These are phyloP conservation scores for Pteropus alecto DNA, from an alignment of 2,113 vertebrate genomes.

Conservation along the genomic window DNA sequence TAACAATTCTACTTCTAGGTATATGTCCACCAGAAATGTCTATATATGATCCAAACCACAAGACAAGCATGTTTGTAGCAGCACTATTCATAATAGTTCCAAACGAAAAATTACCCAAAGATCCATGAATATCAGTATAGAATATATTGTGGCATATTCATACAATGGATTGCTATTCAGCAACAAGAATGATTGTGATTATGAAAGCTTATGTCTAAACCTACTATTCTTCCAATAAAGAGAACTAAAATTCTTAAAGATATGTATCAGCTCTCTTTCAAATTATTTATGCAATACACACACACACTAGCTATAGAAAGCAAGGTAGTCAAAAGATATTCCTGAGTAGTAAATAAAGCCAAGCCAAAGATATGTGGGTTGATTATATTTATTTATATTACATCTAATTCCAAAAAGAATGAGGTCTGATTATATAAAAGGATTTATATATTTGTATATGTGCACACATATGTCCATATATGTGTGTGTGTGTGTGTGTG, in stretches of 20 bases:
- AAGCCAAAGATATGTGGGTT: background rate
- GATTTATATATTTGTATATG: background rate
- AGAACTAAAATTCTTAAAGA: background rate
- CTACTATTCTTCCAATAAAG: background rate
- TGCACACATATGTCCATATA: too few species aligned
- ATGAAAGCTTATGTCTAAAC: background rate
- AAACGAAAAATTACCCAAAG: background rate
- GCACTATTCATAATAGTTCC: background rate
- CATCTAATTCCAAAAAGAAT: background rate
- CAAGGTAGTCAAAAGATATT: background rate
- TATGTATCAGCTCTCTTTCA: background rate
- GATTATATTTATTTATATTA: background rate
- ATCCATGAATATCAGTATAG: background rate
- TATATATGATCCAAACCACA: background rate
- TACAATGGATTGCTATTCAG: background rate
- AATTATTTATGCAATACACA: background rate
- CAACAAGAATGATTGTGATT: background rate
- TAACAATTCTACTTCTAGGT: background rate
- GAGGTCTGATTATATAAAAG: background rate
- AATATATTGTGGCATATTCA: background rate
- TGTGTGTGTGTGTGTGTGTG: too few species aligned
- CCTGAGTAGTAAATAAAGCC: conserved; percentile 11
- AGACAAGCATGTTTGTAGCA: background rate
- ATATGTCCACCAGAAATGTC: background rate
- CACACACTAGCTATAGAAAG: background rate